These are phyloP conservation scores for Boulengeromyrus knoepffleri DNA, from an alignment of 2,113 vertebrate species.

Conservation along the genomic window DNA sequence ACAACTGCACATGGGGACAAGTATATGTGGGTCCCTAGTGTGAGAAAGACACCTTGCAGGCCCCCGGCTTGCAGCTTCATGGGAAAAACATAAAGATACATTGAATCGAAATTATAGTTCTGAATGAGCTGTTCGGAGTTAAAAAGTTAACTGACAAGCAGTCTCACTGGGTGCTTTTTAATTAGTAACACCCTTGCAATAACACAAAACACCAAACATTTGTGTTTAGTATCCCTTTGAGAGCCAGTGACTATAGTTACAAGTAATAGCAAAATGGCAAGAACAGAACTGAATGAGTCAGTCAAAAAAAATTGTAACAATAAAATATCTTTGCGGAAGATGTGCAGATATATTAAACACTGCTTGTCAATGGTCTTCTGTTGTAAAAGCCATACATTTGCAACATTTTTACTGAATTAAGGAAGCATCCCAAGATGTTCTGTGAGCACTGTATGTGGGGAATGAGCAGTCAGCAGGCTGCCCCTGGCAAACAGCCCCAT, in stretches of 20 bases:
- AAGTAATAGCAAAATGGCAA: not conserved
- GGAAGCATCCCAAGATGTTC: not conserved
- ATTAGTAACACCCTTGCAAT: not conserved
- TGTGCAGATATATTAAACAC: not conserved
- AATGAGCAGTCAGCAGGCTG: not conserved
- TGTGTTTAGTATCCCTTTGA: not conserved
- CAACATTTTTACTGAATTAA: not conserved
- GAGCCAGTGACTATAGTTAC: not conserved
- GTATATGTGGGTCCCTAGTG: not conserved
- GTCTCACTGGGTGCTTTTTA: not conserved
- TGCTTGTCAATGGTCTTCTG: not conserved
- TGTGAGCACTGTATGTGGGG: not conserved
- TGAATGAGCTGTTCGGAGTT: not conserved
- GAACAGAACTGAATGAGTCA: not conserved
- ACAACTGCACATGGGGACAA: not conserved
- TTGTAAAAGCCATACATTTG: not conserved
- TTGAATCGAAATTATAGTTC: not conserved
- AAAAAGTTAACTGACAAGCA: not conserved
- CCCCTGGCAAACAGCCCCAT: not conserved
- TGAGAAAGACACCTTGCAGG: not conserved
- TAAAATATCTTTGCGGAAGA: not conserved
- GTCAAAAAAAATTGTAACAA: not conserved
- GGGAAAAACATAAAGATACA: not conserved
- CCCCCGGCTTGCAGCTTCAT: not conserved
- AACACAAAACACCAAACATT: not conserved